Evolutionary conservation across 1,140 invertebrate species (phyloP), one percentile per base, ranked within the genome.

Genomic region (Acromyrmex charruanus): DNA sequence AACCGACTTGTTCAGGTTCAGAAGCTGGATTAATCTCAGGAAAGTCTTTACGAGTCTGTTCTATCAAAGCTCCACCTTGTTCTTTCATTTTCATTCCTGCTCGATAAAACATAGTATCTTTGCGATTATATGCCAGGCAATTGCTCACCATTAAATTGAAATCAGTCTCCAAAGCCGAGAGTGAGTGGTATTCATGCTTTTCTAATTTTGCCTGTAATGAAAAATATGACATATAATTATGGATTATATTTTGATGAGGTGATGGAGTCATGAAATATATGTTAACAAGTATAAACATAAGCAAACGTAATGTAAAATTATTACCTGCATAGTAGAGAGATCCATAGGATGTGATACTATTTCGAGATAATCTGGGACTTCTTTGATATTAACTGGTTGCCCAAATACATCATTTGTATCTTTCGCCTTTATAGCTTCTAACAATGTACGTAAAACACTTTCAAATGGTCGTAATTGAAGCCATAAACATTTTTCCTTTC

Each of bases 291-390:
- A 63, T 10, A 63, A 44, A 25, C 55, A 53, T 53, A 25, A 1
- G 28, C 63, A 61, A 28, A 28, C 25, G 21, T 6, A 87, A 71
- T 65, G 12, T 28, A 31, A 53, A 59, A 65, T 77, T 53, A 25
- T 97, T 72, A 95, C 95, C 89, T 96, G 94, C 98, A 99, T 99
- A 0, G 99, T 99, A 65, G 98, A 98, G 58, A 99, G 96, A 95
- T 99, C 99, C 99, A 99, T 99, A 0, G 99, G 99, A 88, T 98
- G 96, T 80, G 98, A 97, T 0, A 99, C 98, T 77, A 99, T 98
- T 18, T 98, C 97, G 68, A 97, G 96, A 95, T 99, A 99, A 95
- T 99, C 99, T 65, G 98, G 98, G 58, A 99, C 98, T 96, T 99
- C 98, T 74, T 97, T 97, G 12, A 97, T 96, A 93, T 99, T 98